Percentiles rank a stretch among this genome's conserved stretches.
Evolutionary conservation across 2,888 invertebrate genomes (phyloP).

Genomic region (Drosophila eohydei): DNA sequence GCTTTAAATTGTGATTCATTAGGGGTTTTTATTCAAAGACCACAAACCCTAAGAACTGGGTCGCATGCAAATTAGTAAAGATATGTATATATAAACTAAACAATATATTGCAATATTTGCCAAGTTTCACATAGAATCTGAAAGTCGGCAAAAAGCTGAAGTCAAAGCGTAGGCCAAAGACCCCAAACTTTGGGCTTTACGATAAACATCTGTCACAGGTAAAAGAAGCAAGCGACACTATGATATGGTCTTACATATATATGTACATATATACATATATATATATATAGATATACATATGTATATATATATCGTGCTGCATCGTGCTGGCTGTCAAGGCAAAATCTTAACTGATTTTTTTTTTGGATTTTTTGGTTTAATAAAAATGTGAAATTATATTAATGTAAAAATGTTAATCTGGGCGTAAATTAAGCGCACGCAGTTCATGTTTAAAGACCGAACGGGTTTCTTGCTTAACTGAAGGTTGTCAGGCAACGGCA

Average conservation of each 20-base stretch:
- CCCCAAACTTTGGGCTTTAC: slow-evolving; percentile 36
- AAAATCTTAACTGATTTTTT: slow-evolving; percentile 49
- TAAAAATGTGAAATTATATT: slow-evolving; percentile 75
- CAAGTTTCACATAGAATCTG: slow-evolving; percentile 3
- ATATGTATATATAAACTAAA: slow-evolving; percentile 2
- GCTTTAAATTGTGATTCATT: slow-evolving; percentile 41
- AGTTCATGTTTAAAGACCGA: slow-evolving; percentile 44
- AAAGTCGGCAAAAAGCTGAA: slow-evolving; percentile 12
- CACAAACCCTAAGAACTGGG: slow-evolving; percentile 30
- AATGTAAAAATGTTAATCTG: slow-evolving; percentile 75
- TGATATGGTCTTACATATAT: slow-evolving; percentile 29
- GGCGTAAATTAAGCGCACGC: slow-evolving; percentile 75
- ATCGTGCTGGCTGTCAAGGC: slow-evolving; percentile 43
- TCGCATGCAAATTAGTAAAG: slow-evolving; percentile 50
- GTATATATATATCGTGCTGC: slow-evolving; percentile 27
- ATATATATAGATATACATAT: not conserved
- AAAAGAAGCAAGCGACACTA: slow-evolving; percentile 37
- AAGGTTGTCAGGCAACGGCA: slow-evolving; percentile 54
- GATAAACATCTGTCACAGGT: slow-evolving; percentile 57
- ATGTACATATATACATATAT: not conserved
- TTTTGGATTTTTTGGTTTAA: slow-evolving; percentile 44
- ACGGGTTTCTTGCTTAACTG: slow-evolving; percentile 59
- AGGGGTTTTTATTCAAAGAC: slow-evolving; percentile 3
- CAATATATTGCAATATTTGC: slow-evolving; percentile 24
- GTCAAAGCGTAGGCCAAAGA: slow-evolving; percentile 66